Evolutionary conservation across 2,113 vertebrate species (phyloP).

Genomic region (Scomber scombrus): DNA sequence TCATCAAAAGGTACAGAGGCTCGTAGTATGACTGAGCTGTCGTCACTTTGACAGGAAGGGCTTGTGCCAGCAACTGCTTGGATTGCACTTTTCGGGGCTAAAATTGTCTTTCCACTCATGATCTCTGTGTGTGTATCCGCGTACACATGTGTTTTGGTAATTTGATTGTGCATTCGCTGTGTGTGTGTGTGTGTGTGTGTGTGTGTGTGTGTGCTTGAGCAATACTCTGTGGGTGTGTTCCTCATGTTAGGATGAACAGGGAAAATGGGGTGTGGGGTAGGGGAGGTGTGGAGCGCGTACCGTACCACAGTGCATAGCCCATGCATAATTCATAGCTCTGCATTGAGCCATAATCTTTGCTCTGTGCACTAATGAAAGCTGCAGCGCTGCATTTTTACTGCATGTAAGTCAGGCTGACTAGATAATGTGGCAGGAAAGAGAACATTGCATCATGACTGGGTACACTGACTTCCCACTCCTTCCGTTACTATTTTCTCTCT

Average conservation of each 20-base stretch:
- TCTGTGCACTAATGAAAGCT: conserved; percentile 76
- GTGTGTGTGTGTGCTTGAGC: conserved; percentile 33
- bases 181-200: conserved; percentile 19
- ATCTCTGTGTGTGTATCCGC: not conserved
- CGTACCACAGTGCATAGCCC: conserved; percentile 41
- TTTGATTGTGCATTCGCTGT: conserved; percentile 42
- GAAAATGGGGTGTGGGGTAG: conserved; percentile 11
- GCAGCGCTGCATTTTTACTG: conserved; percentile 66
- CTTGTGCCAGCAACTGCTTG: not conserved
- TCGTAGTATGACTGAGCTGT: conserved; percentile 28
- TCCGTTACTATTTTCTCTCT: conserved; percentile 39
- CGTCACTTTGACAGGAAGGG: not conserved
- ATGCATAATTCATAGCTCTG: conserved; percentile 79
- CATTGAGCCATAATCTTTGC: conserved; percentile 79
- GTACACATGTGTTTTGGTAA: conserved; percentile 27
- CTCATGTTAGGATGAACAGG: conserved; percentile 54
- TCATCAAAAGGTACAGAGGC: conserved; percentile 1
- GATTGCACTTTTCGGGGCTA: conserved; percentile 9
- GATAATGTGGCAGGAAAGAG: conserved; percentile 60
- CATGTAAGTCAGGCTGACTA: conserved; percentile 63
- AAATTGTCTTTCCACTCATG: conserved; percentile 15
- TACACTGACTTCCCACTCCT: conserved; percentile 53
- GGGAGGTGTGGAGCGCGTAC: not conserved
- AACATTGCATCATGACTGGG: conserved; percentile 66
- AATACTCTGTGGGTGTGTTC: conserved; percentile 58